Evolutionary conservation across 1,140 invertebrate genomes (phyloP).

Genomic region (Centruroides vittatus): DNA sequence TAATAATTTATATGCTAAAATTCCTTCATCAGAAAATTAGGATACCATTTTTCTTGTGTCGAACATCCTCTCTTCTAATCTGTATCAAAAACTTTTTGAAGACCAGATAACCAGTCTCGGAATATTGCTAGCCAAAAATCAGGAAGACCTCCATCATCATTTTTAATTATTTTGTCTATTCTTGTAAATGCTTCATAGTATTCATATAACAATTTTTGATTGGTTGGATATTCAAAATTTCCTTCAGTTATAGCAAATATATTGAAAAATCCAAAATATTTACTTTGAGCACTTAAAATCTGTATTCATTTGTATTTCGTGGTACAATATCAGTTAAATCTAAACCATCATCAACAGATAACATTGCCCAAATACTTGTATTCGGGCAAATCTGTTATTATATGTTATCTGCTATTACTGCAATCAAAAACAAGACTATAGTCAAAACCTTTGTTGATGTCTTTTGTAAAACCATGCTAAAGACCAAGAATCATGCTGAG

Average conservation of each 20-base stretch:
- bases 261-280: slow-evolving; percentile 95
- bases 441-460: slow-evolving; percentile 56
- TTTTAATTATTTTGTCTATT: slow-evolving; percentile 81
- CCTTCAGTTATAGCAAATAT: slow-evolving; percentile 90
- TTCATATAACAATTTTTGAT: slow-evolving; percentile 80
- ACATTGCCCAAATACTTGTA: slow-evolving; percentile 55
- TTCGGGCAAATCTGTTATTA: too few relatives aligned
- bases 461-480: slow-evolving; percentile 38
- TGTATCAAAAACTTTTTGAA: slow-evolving; percentile 75
- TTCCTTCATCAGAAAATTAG: slow-evolving; percentile 77
- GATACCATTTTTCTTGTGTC: slow-evolving; percentile 69
- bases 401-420: slow-evolving; percentile 36
- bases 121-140: slow-evolving; percentile 89
- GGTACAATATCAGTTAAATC: slow-evolving; percentile 89
- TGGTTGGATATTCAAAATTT: slow-evolving; percentile 90
- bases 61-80: slow-evolving; percentile 62
- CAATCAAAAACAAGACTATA: slow-evolving; percentile 44
- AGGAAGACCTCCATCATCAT: slow-evolving; percentile 70
- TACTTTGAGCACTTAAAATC: slow-evolving; percentile 80
- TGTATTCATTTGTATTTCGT: slow-evolving; percentile 75
- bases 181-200: slow-evolving; percentile 86
- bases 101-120: slow-evolving; percentile 67
- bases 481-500: slow-evolving; percentile 25
- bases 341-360: slow-evolving; percentile 52
- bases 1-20: slow-evolving; percentile 83